Base-by-base conservation (phyloP, 2,888 invertebrate species). In the Auanema sp. region DNA sequence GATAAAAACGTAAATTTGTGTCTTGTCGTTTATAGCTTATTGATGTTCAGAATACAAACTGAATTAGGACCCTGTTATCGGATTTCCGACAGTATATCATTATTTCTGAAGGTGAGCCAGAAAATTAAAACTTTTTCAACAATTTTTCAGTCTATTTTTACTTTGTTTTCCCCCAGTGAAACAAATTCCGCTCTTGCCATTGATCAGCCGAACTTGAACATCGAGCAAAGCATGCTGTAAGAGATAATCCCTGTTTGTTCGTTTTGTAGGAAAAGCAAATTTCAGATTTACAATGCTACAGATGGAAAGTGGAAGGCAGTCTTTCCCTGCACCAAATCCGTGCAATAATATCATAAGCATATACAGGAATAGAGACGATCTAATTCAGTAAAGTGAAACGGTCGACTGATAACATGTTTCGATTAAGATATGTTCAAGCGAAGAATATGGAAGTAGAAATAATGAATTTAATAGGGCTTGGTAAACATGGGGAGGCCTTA, bases 151-250 rank as follows among this genome's bases (percentile, higher is more conserved):
- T 58, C 71, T 12, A 51, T 79, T 44, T 71, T 73, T 51, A 76
- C 78, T 0, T 53, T 79, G 8, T 79, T 75, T 53, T 72, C 72
- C 12, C 79, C 79, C 3, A 64, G 64, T 1, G 64, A 64, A 40
- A 79, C 77, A 54, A 76, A 77, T 65, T 69, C 75, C 3, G 64
- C 64, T 0, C 60, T 61, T 23, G 24, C 65, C 4, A 66, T 72
- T 23, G 76, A 78, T 50, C 63, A 68, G 47, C 60, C 72, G 21
- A 42, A 25, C n/a, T 44, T 56, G n/a, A 68, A 74, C 51, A 59
- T 77, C 6, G 64, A 66, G 43, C 60, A 66, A n/a, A 60, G 71
- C 16, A 42, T 78, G 14, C 53, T 74, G 77, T 78, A 44, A 65
- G 72, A 33, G 33, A 33, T 33, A 33, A 58, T 50, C 33, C 24